Evolutionary conservation across 2,888 invertebrate species (phyloP).

Genomic region (Camptogramma bilineatum): DNA sequence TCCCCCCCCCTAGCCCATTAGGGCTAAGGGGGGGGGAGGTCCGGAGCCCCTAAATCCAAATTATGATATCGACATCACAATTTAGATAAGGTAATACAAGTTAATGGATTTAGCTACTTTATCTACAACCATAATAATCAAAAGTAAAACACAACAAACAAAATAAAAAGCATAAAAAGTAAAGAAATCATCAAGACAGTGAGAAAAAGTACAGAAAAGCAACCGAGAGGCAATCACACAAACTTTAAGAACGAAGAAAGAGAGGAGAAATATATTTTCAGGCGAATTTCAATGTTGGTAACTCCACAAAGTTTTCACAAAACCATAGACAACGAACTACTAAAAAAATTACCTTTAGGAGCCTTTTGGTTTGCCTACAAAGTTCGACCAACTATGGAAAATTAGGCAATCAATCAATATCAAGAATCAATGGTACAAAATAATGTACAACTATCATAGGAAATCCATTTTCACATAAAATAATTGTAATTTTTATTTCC

Average conservation of each 20-base stretch:
- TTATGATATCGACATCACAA: too few species aligned
- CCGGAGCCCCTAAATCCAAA: too few species aligned
- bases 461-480: background rate
- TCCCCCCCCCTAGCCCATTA: too few species aligned
- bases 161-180: background rate
- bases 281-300: too few species aligned
- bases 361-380: too few species aligned
- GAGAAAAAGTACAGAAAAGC: background rate
- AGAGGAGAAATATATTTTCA: too few species aligned
- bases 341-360: too few species aligned
- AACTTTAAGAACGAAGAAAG: background rate
- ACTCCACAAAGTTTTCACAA: too few species aligned
- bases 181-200: conserved; percentile 1
- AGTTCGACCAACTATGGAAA: too few species aligned
- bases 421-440: background rate
- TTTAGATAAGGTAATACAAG: background rate
- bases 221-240: background rate
- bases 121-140: conserved; percentile 18
- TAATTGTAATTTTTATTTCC: background rate
- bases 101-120: conserved; percentile 14
- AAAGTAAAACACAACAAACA: background rate
- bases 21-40: too few species aligned
- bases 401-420: too few species aligned
- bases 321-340: too few species aligned
- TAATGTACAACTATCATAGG: background rate